Evolutionary conservation across 2,888 invertebrate genomes (phyloP).

Genomic region (Lithophane ornitopus): DNA sequence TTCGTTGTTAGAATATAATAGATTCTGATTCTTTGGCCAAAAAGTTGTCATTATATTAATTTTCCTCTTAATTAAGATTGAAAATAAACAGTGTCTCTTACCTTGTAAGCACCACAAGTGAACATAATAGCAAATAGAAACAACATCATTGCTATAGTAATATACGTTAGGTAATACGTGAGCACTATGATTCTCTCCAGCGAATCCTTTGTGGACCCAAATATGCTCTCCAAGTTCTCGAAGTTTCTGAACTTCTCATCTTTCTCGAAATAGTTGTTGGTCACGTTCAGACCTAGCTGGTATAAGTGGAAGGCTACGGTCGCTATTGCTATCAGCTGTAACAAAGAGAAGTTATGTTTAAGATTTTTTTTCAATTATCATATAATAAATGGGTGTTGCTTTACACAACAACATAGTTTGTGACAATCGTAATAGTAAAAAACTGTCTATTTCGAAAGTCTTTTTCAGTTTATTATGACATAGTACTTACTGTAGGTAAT

Average conservation of each 20-base stretch:
- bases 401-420: background rate
- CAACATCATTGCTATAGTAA: constrained; percentile 78
- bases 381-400: background rate
- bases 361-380: background rate
- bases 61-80: background rate
- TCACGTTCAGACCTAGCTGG: constrained; percentile 79
- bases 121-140: constrained; percentile 81
- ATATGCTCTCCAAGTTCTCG: constrained; percentile 83
- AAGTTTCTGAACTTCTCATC: constrained; percentile 82
- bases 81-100: constrained; percentile 58
- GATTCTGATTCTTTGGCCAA: background rate
- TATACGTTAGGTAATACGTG: constrained; percentile 82
- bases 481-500: too few species aligned
- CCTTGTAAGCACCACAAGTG: constrained; percentile 85
- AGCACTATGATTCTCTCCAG: constrained; percentile 78
- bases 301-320: constrained; percentile 82
- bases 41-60: background rate
- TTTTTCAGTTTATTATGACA: too few species aligned
- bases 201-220: constrained; percentile 79
- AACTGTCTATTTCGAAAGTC: too few species aligned
- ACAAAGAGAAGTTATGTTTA: constrained; percentile 46
- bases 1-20: too few species aligned
- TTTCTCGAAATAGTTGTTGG: constrained; percentile 77
- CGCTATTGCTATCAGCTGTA: constrained; percentile 83
- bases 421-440: too few species aligned